phyloP scores from a whole-genome alignment of 2,113 vertebrate genomes.

The Notiomystis cincta region DNA sequence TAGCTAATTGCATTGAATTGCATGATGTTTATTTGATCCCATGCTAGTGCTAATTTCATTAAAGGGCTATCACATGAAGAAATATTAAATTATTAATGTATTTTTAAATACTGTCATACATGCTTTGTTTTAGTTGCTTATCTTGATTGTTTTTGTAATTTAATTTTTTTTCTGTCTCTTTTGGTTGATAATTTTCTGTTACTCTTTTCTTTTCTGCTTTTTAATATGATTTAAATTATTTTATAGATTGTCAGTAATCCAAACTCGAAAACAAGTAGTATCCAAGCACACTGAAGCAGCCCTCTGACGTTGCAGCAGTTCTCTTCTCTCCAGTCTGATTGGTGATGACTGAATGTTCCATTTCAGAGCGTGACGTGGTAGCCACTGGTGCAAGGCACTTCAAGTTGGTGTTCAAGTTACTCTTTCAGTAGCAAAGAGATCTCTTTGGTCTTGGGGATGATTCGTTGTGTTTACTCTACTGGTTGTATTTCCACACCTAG shows the following conservation, averaged over 20 bases:
- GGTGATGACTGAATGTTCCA: not conserved
- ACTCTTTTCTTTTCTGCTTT: not conserved
- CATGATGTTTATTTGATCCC: not conserved
- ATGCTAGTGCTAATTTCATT: not conserved
- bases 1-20: not conserved
- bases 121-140: not conserved
- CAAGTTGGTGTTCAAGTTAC: not conserved
- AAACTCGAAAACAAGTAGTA: not conserved
- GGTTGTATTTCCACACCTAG: not conserved
- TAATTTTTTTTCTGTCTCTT: not conserved
- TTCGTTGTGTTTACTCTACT: not conserved
- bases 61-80: not conserved
- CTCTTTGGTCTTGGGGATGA: not conserved
- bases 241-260: not conserved
- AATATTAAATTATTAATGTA: not conserved
- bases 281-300: not conserved
- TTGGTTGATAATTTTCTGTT: not conserved
- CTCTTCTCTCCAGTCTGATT: not conserved
- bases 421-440: not conserved
- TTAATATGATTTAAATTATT: not conserved
- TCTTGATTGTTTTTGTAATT: not conserved
- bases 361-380: fast-evolving
- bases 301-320: not conserved
- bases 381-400: not conserved
- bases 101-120: not conserved